Conservation (phyloP, 2,797 vertebrate genomes). For the Anniella stebbinsi region DNA sequence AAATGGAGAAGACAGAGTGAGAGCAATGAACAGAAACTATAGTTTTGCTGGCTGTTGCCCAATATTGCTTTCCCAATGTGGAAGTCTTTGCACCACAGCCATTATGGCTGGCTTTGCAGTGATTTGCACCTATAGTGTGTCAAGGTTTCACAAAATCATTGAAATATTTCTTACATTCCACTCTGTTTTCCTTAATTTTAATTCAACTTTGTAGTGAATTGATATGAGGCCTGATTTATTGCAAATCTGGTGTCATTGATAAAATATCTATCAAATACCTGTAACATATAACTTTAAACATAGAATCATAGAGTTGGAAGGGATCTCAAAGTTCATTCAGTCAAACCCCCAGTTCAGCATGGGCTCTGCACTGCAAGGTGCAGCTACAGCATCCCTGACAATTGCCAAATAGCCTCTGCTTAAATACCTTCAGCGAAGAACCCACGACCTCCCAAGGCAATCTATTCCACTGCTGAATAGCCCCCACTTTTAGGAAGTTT, state of each 20-base stretch:
- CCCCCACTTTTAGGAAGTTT: no score
- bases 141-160: not conserved
- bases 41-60: not conserved
- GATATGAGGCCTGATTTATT: not conserved
- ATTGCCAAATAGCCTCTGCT: no score
- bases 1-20: not conserved
- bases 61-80: not conserved
- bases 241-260: not conserved
- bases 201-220: not conserved
- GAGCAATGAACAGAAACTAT: not conserved
- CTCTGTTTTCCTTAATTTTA: not conserved
- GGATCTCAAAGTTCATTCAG: no score
- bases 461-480: no score
- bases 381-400: no score
- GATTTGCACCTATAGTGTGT: not conserved
- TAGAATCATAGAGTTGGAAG: no score
- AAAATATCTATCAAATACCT: no score
- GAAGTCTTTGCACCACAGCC: not conserved
- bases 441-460: no score
- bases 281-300: no score
- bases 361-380: no score
- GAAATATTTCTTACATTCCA: not conserved
- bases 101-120: not conserved
- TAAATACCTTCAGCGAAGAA: no score
- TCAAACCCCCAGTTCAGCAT: no score